These are phyloP conservation scores for Peromyscus polionotus DNA, from an alignment of 2,113 vertebrate species.

Conservation along the genomic window DNA sequence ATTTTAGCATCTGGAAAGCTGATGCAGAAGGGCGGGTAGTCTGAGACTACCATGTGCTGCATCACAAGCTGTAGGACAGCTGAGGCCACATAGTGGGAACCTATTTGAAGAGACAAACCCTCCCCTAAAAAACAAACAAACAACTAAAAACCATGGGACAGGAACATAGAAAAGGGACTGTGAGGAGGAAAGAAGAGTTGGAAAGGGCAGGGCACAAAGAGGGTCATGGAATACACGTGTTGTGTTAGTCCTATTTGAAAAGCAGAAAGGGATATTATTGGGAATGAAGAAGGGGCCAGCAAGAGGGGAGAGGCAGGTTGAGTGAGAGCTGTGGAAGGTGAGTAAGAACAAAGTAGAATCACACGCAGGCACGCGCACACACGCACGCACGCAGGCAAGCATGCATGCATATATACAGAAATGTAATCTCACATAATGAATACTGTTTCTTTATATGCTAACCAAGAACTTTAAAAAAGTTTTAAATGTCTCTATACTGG, in stretches of 20 bases:
- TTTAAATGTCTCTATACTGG: not conserved
- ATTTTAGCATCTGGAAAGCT: not conserved
- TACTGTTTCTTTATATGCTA: not conserved
- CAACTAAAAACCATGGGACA: not conserved
- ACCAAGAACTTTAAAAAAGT: not conserved
- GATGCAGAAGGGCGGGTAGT: too few relatives aligned
- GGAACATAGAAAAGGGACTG: not conserved
- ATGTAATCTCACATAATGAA: not conserved
- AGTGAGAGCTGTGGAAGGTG: not conserved
- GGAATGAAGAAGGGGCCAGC: not conserved
- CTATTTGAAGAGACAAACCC: not conserved
- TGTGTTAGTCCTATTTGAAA: not conserved
- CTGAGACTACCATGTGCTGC: not conserved
- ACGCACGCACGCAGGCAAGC: not conserved
- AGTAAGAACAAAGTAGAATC: not conserved
- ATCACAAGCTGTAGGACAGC: not conserved
- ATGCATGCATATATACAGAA: not conserved
- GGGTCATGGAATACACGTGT: not conserved
- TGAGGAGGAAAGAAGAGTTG: not conserved
- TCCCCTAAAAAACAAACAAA: not conserved
- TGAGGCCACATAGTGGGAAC: not conserved
- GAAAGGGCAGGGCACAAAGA: not conserved
- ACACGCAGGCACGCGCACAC: not conserved
- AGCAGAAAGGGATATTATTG: not conserved
- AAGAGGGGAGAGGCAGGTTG: not conserved